Evolutionary conservation across 1,140 invertebrate species (phyloP), one percentile per base, ranked within the genome.

Genomic region (Planococcus citri): DNA sequence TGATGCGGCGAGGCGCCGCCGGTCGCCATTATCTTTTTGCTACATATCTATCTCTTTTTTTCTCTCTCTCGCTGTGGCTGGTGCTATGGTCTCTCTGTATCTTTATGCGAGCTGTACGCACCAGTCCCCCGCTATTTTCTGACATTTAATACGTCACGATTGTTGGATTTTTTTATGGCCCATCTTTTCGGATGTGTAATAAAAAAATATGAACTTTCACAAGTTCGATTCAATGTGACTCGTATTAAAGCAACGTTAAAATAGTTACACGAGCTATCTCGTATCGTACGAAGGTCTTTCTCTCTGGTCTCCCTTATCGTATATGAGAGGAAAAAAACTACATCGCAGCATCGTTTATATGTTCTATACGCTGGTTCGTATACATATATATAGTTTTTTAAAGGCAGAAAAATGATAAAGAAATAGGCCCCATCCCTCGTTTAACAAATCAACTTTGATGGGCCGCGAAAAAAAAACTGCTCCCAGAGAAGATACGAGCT

Each of bases 131-230:
- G 9, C 60, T 25, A 64, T 64, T 64, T 64, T 64, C 25, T 25
- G 60, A 64, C 60, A 64, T 64, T 64, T 64, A 64, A 64, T 64
- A 64, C 60, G 25, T 64, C 60, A 64, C 10, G 60, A 58, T 58
- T 20, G 51, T 17, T 6, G n/a, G 10, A 14, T 25, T 64, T 64
- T 27, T 64, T 64, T 64, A 64, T 64, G 60, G 22, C 17, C 21
- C 24, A 64, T 64, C 60, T 64, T 64, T 64, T 64, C 17, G 25
- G 60, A 64, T 25, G 25, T 58, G 51, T 64, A 64, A 64, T 64
- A 64, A 64, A 64, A 64, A 64, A 64, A 64, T 64, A 51, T 51
- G 41, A 51, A 51, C 41, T 51, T 51, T 51, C 41, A 17, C 41
- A 9, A 51, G 6, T 51, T 51, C 41, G 12, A 51, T 51, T 51